Percentiles rank a stretch among this genome's conserved stretches.
phyloP scores from a whole-genome alignment of 2,113 vertebrate genomes.

The Melanerpes aurifrons region DNA sequence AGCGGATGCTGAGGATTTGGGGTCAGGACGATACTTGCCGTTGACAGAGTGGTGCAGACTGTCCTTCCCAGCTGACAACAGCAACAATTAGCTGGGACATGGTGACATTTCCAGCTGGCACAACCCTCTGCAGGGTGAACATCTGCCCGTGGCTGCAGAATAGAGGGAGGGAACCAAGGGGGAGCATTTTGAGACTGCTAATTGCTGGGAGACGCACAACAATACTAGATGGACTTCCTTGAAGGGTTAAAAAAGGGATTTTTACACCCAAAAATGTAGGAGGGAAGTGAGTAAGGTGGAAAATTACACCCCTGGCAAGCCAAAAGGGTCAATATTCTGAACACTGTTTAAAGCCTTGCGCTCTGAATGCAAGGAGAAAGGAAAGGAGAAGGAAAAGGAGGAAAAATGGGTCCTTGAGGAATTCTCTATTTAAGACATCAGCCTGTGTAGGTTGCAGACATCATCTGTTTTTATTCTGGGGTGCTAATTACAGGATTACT shows the following conservation, averaged over 20 bases:
- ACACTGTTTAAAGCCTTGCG: not conserved
- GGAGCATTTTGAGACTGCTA: not conserved
- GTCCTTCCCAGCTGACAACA: not conserved
- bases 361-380: not conserved
- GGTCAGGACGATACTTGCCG: not conserved
- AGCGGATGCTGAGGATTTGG: rapidly evolving
- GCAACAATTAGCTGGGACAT: not conserved
- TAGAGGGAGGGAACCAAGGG: not conserved
- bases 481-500: not conserved
- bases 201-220: not conserved
- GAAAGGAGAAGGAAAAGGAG: not conserved
- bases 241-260: not conserved
- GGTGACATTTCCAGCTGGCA: slow-evolving; percentile 22
- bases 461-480: not conserved
- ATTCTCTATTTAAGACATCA: not conserved
- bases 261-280: not conserved
- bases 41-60: not conserved
- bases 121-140: not conserved
- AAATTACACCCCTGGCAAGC: not conserved
- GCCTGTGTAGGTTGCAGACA: not conserved
- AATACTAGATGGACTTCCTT: not conserved
- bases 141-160: not conserved
- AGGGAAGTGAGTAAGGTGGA: not conserved
- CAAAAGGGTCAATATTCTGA: not conserved
- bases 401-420: not conserved